Evolutionary conservation across 2,888 invertebrate species (phyloP), one percentile per base, ranked within the genome.

Genomic region (Pachycephus smyrnensis): DNA sequence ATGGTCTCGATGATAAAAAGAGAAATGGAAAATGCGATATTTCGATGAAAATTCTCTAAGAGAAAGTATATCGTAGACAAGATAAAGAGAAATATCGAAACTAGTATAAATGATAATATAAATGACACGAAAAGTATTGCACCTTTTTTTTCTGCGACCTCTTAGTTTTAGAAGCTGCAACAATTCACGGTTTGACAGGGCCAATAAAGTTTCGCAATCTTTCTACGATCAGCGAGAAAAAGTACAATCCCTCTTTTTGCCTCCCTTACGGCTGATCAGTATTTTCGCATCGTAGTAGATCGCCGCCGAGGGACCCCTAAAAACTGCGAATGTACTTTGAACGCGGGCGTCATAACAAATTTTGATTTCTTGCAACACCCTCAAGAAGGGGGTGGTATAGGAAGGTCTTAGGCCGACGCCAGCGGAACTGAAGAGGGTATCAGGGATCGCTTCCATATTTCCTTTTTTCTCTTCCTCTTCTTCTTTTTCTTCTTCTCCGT

Each of bases 181-280:
- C 73, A 23, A 71, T 32, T n/a, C 15, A 31, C 31, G 73, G 73
- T 12, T 31, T 32, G 73, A 23, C 69, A 71, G 69, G 37, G 37
- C 69, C 77, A 77, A 77, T 77, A 77, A 77, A 77, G 35, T 77
- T 77, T 77, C 35, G 74, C 77, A 77, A 77, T 77, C 77, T 77
- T 77, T 77, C 74, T 77, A 75, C 77, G 77, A 77, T 77, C 77
- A 77, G 69, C 75, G 75, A 75, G 69, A 75, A 77, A 77, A 77
- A 77, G 73, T 75, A 69, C 69, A 75, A 36, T 37, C 40, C 1
- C 15, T 40, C 40, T 40, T 40, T 40, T 40, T 40, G 15, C 40
- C 75, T 69, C 23, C 76, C 78, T 73, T 68, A 35, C 31, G 40
- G 33, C 23, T 35, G 74, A 78, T 78, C 75, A 76, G 75, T 75